phyloP scores from a whole-genome alignment of 2,113 vertebrate genomes.

The Psittacula cyanocephala region DNA sequence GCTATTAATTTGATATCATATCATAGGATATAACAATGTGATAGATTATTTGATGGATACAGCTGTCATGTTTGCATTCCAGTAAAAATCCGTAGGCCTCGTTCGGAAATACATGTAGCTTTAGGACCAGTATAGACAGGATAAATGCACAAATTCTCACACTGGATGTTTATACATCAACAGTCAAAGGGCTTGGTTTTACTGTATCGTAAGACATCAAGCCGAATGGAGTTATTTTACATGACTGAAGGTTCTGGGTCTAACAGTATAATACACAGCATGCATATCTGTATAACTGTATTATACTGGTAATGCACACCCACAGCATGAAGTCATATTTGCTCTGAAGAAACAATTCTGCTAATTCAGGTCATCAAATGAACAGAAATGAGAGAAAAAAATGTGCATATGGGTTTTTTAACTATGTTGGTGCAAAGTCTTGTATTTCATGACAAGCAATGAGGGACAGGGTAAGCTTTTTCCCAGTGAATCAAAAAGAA shows the following conservation, averaged over 20 bases:
- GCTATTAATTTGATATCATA: background rate
- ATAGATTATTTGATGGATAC: background rate
- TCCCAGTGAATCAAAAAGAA: background rate
- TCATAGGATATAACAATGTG: background rate
- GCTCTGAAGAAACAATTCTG: background rate
- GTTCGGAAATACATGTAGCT: background rate
- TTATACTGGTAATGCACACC: background rate
- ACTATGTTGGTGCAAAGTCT: background rate
- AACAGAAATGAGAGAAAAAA: background rate
- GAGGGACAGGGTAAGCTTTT: background rate
- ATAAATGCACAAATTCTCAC: background rate
- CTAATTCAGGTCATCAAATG: background rate
- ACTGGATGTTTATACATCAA: background rate
- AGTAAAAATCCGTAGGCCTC: background rate
- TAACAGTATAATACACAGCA: background rate
- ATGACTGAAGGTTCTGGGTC: background rate
- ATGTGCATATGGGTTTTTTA: background rate
- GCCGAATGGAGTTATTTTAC: background rate
- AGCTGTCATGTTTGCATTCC: background rate
- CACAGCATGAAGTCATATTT: background rate
- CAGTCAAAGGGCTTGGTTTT: background rate
- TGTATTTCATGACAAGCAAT: background rate
- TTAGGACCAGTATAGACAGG: background rate
- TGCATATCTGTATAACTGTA: background rate
- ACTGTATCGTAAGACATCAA: background rate